Percentiles rank a stretch among this genome's conserved stretches.
phyloP scores from a whole-genome alignment of 1,140 invertebrate species.

The Zaprionus kolodkinae region DNA sequence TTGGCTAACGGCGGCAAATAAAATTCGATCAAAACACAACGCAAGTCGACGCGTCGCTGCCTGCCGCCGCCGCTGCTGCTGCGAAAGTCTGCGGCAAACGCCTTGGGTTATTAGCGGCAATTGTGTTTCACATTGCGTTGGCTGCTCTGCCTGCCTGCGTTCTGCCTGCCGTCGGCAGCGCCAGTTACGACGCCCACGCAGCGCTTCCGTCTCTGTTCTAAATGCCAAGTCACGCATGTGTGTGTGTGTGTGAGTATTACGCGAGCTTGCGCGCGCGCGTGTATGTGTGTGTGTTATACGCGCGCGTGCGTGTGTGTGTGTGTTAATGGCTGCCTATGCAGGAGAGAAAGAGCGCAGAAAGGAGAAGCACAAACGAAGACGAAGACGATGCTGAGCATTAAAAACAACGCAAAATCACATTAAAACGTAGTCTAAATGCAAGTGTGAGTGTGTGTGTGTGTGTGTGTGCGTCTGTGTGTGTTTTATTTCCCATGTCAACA shows the following conservation, averaged over 20 bases:
- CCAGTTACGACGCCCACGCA: slow-evolving; percentile 45
- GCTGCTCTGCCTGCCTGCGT: slow-evolving; percentile 41
- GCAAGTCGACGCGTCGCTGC: slow-evolving; percentile 32
- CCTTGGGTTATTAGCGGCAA: slow-evolving; percentile 78
- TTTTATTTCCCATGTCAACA: slow-evolving; percentile 25
- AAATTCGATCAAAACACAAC: slow-evolving; percentile 81
- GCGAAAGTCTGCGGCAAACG: slow-evolving; percentile 45
- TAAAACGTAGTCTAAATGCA: slow-evolving; percentile 30
- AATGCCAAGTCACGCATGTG: slow-evolving; percentile 47
- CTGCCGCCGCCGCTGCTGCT: slow-evolving; percentile 20
- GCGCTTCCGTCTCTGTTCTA: slow-evolving; percentile 44
- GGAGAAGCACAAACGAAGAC: slow-evolving; percentile 3
- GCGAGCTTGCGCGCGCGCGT: background rate
- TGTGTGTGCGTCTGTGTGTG: slow-evolving; percentile 14
- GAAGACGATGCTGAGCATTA: slow-evolving; percentile 29
- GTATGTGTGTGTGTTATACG: slow-evolving; percentile 9
- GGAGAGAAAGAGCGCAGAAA: background rate
- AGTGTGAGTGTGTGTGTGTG: slow-evolving; percentile 13
- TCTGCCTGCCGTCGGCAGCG: slow-evolving; percentile 32
- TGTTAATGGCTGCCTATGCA: slow-evolving; percentile 7
- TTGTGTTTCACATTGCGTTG: slow-evolving; percentile 73
- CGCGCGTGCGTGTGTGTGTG: slow-evolving; percentile 1
- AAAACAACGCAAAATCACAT: slow-evolving; percentile 42
- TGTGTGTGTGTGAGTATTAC: slow-evolving; percentile 1
- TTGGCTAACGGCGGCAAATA: slow-evolving; percentile 81